phyloP scores from a whole-genome alignment of 1,140 invertebrate genomes.

The Drosophila auraria region DNA sequence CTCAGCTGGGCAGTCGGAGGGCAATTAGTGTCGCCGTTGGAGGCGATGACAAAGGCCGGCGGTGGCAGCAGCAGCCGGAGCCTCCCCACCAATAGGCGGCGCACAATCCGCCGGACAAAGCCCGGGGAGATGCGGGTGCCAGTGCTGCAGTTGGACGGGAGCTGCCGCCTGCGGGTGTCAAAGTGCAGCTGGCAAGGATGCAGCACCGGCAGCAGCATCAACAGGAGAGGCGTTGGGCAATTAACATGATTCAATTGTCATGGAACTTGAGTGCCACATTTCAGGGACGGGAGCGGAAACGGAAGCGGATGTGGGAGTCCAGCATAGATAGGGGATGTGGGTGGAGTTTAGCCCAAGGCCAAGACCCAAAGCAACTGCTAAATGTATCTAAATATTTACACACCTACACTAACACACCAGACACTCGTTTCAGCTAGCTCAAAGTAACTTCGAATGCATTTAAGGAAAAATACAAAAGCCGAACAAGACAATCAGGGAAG shows the following conservation, averaged over 20 bases:
- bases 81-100: constrained; percentile 13
- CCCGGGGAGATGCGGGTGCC: constrained; percentile 45
- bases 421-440: constrained; percentile 75
- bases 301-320: constrained; percentile 19
- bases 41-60: constrained; percentile 49
- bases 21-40: constrained; percentile 74
- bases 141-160: constrained; percentile 10
- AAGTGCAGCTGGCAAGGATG: constrained; percentile 45
- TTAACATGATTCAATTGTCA: constrained; percentile 83
- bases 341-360: constrained; percentile 65
- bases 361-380: constrained; percentile 67
- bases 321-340: constrained; percentile 45
- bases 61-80: constrained; percentile 17
- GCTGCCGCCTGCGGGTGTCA: constrained; percentile 57
- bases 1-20: constrained; percentile 68
- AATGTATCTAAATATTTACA: constrained; percentile 76
- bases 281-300: constrained; percentile 49
- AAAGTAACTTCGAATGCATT: constrained; percentile 78
- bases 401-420: constrained; percentile 45
- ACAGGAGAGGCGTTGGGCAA: constrained; percentile 72
- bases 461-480: constrained; percentile 50
- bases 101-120: constrained; percentile 23
- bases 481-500: constrained; percentile 19
- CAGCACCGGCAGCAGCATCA: constrained; percentile 36
- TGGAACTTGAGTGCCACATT: constrained; percentile 78